These are phyloP conservation scores for Schlechtendalia chinensis DNA, from an alignment of 1,140 invertebrate species.

Conservation along the genomic window DNA sequence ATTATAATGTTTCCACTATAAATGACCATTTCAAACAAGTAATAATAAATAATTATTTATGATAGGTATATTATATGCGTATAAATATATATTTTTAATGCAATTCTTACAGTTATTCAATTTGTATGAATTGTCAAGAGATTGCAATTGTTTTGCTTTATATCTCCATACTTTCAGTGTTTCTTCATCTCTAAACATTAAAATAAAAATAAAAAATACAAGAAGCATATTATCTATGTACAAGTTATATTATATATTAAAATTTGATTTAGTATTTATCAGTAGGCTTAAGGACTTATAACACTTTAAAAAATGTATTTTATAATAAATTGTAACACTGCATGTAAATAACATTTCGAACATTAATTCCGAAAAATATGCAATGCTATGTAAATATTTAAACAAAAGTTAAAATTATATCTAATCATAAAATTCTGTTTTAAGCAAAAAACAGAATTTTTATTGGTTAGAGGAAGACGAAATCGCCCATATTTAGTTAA, in stretches of 20 bases:
- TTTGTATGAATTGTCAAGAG: conserved; percentile 5
- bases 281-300: too few species aligned
- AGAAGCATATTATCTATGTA: neutral
- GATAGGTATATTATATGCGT: neutral
- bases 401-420: neutral
- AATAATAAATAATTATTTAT: neutral
- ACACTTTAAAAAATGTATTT: too few species aligned
- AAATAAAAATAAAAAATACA: neutral
- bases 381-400: too few species aligned
- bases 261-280: too few species aligned
- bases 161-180: conserved; percentile 34
- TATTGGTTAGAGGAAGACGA: too few species aligned
- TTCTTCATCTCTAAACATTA: conserved; percentile 32
- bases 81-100: neutral
- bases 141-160: conserved; percentile 45
- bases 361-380: too few species aligned
- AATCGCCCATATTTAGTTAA: too few species aligned
- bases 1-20: too few species aligned
- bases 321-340: too few species aligned
- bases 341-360: too few species aligned
- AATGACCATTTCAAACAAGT: too few species aligned
- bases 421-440: neutral
- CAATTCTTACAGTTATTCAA: conserved; percentile 6
- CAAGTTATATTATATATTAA: neutral
- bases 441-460: too few species aligned